Percentiles rank a stretch among this genome's conserved stretches.
Evolutionary conservation across 2,888 invertebrate species (phyloP).

Genomic region (Ormyrus nitidulus): DNA sequence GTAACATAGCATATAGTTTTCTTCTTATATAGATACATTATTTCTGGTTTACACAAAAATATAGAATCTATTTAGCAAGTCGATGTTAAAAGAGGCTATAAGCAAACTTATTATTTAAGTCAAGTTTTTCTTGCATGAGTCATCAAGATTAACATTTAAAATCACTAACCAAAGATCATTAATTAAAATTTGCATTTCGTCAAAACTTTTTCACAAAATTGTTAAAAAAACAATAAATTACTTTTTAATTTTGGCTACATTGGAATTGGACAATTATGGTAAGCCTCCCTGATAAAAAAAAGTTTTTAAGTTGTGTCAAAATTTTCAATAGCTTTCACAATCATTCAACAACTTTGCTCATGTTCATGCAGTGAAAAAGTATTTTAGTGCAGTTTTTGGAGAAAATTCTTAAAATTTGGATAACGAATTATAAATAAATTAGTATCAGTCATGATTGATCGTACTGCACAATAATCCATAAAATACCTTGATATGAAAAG

Average conservation of each 20-base stretch:
- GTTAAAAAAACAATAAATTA: constrained; percentile 27
- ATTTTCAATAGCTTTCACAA: constrained; percentile 19
- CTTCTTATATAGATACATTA: constrained; percentile 70
- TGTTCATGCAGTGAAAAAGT: constrained; percentile 42
- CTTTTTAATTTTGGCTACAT: neutral
- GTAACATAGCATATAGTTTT: constrained; percentile 73
- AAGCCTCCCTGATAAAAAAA: neutral
- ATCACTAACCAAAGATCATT: constrained; percentile 20
- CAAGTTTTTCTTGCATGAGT: constrained; percentile 41
- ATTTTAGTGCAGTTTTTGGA: constrained; percentile 31
- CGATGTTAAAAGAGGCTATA: constrained; percentile 65
- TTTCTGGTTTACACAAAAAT: constrained; percentile 73
- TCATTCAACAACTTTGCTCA: constrained; percentile 35
- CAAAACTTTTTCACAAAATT: constrained; percentile 38
- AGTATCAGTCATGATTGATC: constrained; percentile 37
- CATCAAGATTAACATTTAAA: constrained; percentile 21
- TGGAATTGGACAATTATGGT: neutral
- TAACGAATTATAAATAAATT: constrained; percentile 31
- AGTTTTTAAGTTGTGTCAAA: too few relatives aligned
- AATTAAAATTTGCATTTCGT: constrained; percentile 26
- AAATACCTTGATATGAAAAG: constrained; percentile 38
- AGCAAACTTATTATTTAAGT: constrained; percentile 62
- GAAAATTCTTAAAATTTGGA: constrained; percentile 24
- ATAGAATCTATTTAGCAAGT: constrained; percentile 72
- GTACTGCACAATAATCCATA: constrained; percentile 46